phyloP scores from a whole-genome alignment of 2,797 vertebrate genomes.

The Pipistrellus pipistrellus region DNA sequence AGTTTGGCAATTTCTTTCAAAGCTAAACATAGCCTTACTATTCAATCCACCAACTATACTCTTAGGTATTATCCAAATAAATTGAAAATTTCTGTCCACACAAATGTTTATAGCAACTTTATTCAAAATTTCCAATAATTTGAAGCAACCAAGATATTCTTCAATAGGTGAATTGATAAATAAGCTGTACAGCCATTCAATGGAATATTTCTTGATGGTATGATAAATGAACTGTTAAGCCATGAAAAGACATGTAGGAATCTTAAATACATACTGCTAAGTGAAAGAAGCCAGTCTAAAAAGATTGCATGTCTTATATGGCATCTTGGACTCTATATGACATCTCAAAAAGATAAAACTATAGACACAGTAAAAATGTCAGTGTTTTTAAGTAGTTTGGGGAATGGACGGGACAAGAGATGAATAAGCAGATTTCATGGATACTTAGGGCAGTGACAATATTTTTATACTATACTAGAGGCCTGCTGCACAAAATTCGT shows the following conservation, averaged over 20 bases:
- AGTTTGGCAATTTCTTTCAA: neutral
- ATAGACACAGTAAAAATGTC: neutral
- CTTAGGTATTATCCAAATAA: constrained; percentile 13
- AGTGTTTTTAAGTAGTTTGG: neutral
- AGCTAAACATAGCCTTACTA: neutral
- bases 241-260: neutral
- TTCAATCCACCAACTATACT: neutral
- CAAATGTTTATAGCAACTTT: neutral
- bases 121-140: neutral
- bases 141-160: neutral
- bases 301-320: neutral
- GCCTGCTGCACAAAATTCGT: too few relatives aligned
- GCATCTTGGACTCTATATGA: neutral
- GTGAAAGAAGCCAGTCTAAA: constrained; percentile 3
- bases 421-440: neutral
- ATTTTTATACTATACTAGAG: neutral
- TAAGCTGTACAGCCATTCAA: neutral
- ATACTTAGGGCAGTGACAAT: neutral
- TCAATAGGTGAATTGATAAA: neutral
- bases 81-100: neutral
- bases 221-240: neutral
- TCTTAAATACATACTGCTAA: neutral
- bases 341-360: constrained; percentile 35
- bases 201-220: neutral
- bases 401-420: neutral